Conservation (phyloP, 2,888 invertebrate species). For the Timandra comae region DNA sequence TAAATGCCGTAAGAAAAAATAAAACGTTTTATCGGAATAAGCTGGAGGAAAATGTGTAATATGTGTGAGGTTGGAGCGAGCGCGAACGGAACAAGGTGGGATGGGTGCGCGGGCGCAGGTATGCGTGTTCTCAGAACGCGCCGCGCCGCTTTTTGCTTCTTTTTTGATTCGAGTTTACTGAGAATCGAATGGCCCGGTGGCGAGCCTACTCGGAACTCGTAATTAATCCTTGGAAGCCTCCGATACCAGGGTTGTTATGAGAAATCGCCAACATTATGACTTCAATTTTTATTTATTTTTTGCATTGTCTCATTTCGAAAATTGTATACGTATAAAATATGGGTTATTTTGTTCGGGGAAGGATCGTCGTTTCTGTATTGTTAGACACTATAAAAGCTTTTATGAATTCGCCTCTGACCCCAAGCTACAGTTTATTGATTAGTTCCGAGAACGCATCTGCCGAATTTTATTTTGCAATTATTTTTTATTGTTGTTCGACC, state of each 20-base stretch:
- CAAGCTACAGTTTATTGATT: constrained; percentile 26
- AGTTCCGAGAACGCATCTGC: constrained; percentile 29
- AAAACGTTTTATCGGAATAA: not conserved
- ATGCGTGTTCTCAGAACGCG: constrained; percentile 69
- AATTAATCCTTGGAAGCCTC: constrained; percentile 76
- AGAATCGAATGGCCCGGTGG: constrained; percentile 74
- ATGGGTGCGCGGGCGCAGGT: constrained; percentile 62
- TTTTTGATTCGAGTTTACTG: constrained; percentile 73
- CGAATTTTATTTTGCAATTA: constrained; percentile 7
- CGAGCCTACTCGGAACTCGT: constrained; percentile 73
- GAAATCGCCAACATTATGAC: constrained; percentile 65
- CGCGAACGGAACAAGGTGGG: constrained; percentile 53
- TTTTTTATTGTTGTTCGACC: too few species aligned
- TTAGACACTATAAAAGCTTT: constrained; percentile 35
- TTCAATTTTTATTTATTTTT: constrained; percentile 54
- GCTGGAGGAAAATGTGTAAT: constrained; percentile 58
- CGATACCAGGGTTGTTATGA: constrained; percentile 70
- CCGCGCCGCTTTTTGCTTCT: constrained; percentile 70
- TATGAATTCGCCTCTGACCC: constrained; percentile 51
- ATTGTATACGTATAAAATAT: constrained; percentile 33
- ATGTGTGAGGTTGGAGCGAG: constrained; percentile 31
- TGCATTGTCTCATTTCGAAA: constrained; percentile 62
- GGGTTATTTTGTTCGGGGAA: constrained; percentile 57
- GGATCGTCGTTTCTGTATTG: constrained; percentile 28
- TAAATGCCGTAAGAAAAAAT: not conserved